Base-by-base conservation (phyloP, 2,113 vertebrate genomes). In the Tautogolabrus adspersus region DNA sequence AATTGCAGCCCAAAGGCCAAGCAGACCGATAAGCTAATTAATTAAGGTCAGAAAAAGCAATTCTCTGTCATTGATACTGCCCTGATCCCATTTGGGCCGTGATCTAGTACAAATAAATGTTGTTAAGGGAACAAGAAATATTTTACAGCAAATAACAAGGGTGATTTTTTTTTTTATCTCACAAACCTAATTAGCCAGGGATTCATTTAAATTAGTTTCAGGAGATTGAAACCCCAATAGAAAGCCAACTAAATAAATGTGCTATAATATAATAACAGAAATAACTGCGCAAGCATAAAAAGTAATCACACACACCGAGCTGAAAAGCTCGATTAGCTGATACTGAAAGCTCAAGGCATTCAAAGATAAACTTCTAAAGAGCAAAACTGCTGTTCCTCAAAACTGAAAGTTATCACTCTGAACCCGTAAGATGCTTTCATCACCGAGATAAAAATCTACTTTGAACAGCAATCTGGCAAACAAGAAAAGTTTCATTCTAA, bases 1-100 rank as follows among this genome's bases (percentile, higher is more conserved):
- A 78, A 88, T 84, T 77, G 72, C 40, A 74, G 84, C 83, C 83
- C 44, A 83, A 82, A 89, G 85, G 90, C 87, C 83, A 84, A 65
- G 66, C 44, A 47, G 21, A 57, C 75, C 55, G 54, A 67, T 80
- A 89, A 89, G 81, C 81, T 78, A 80, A 91, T 91, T 90, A 72
- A 88, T 91, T 83, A 83, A 72, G 87, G 85, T 88, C 82, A 75
- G 68, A 52, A 52, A 15, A 55, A 72, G 66, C 72, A 65, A 76
- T 80, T 73, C 57, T 66, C 61, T 18, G 42, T 82, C 70, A 75
- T 87, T 83, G 54, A 81, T 86, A 81, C 71, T 56, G 40, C 72
- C 66, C 72, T 87, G 78, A 83, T 70, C 75, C 60, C 47, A 74
- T 77, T 87, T 66, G 42, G 37, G 10, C 22, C 13, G 30, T 72